Evolutionary conservation across 1,140 invertebrate genomes (phyloP).

Genomic region (Linepithema humile): DNA sequence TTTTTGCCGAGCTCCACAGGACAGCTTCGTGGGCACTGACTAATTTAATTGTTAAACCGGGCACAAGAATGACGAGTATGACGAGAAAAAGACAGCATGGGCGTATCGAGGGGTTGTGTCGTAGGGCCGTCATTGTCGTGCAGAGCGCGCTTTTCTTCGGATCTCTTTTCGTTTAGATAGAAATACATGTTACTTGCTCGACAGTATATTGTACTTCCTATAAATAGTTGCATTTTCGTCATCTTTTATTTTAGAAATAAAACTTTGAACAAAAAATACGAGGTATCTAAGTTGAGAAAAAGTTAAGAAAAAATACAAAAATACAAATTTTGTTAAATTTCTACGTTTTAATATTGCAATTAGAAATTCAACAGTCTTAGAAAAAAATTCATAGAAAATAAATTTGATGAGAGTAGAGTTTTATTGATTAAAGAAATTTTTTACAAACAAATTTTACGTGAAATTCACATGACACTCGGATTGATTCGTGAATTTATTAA

Average conservation of each 20-base stretch:
- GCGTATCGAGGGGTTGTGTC: neutral
- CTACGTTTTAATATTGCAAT: no score
- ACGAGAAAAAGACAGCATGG: slow-evolving; percentile 42
- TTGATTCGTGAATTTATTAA: neutral
- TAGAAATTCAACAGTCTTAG: no score
- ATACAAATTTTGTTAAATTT: no score
- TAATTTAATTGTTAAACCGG: slow-evolving; percentile 73
- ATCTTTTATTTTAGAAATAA: neutral
- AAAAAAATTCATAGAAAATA: no score
- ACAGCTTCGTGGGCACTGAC: slow-evolving; percentile 40
- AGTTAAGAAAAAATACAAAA: no score
- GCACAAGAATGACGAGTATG: slow-evolving; percentile 51
- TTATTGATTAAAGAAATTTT: neutral
- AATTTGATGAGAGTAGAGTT: no score
- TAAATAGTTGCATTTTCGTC: neutral
- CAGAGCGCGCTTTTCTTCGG: neutral
- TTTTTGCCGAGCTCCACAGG: slow-evolving; percentile 34
- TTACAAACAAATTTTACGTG: neutral
- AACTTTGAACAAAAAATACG: neutral
- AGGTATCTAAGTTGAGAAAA: no score
- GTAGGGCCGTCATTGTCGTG: slow-evolving; percentile 5
- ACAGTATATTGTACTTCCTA: neutral
- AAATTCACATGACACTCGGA: neutral
- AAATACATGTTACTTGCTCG: neutral
- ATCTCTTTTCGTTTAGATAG: neutral